Evolutionary conservation across 2,797 vertebrate genomes (phyloP).

Genomic region (Gambelia wislizenii): DNA sequence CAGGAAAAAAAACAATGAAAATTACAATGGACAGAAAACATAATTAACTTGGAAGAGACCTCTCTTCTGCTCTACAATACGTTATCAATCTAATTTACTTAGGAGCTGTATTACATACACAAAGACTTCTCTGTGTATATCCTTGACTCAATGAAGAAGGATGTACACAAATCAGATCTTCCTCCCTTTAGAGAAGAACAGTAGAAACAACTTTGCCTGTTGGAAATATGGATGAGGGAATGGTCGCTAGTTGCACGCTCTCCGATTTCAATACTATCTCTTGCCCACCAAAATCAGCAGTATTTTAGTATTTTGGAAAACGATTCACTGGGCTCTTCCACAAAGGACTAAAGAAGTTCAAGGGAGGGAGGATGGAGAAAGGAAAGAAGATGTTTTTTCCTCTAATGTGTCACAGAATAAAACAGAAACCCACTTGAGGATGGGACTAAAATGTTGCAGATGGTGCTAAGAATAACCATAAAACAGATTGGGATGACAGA

Average conservation of each 20-base stretch:
- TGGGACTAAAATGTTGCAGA: too few relatives aligned
- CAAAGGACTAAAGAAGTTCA: too few relatives aligned
- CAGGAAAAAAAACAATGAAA: background rate
- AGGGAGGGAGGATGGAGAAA: too few relatives aligned
- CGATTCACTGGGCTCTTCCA: too few relatives aligned
- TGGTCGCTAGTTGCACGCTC: background rate
- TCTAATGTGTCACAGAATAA: too few relatives aligned
- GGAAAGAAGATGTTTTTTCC: too few relatives aligned
- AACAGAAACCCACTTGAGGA: too few relatives aligned
- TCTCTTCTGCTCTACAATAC: background rate
- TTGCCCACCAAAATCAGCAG: background rate
- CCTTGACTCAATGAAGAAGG: background rate
- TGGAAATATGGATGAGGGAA: too few relatives aligned
- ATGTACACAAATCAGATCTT: background rate
- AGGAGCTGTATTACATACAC: background rate
- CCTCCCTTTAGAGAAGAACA: too few relatives aligned
- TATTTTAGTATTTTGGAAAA: background rate
- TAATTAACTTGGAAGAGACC: background rate
- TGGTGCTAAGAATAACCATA: too few relatives aligned
- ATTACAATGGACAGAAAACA: background rate
- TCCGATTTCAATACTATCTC: background rate
- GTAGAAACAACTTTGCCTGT: background rate
- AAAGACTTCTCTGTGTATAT: background rate
- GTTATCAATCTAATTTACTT: background rate
- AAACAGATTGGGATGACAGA: too few relatives aligned